A percentile compares a stretch with the other conserved stretches of the same genome.
Evolutionary conservation across 2,113 vertebrate genomes (phyloP).

Genomic region (Poeciliopsis retropinna): DNA sequence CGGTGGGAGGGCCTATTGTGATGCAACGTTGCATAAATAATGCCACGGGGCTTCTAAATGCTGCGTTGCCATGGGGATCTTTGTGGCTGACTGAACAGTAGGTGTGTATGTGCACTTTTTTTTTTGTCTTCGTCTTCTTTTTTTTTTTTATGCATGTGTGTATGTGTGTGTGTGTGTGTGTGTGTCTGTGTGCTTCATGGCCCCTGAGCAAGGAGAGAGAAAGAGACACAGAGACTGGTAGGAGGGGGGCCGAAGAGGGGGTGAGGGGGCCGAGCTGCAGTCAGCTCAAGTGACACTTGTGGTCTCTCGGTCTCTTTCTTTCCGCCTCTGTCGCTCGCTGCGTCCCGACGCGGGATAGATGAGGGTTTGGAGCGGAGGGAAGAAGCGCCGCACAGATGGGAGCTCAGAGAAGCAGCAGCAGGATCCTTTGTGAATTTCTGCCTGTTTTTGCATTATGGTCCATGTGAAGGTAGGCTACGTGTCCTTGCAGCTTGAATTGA

Average conservation of each 20-base stretch:
- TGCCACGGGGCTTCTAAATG: slow-evolving; percentile 87
- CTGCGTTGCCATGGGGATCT: slow-evolving; percentile 93
- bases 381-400: slow-evolving; percentile 27
- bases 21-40: slow-evolving; percentile 92
- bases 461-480: slow-evolving; percentile 80
- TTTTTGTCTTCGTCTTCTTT: too few species aligned
- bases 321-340: slow-evolving; percentile 28
- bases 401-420: slow-evolving; percentile 33
- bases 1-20: slow-evolving; percentile 89
- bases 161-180: slow-evolving; percentile 65
- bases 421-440: slow-evolving; percentile 33
- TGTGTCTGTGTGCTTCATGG: slow-evolving; percentile 70
- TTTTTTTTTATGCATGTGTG: slow-evolving; percentile 62
- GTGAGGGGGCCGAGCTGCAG: slow-evolving; percentile 37
- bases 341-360: slow-evolving; percentile 59
- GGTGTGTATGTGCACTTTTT: slow-evolving; percentile 54
- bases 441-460: slow-evolving; percentile 71
- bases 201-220: slow-evolving; percentile 73
- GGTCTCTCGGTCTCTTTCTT: slow-evolving; percentile 52
- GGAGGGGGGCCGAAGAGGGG: slow-evolving; percentile 11
- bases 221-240: slow-evolving; percentile 33
- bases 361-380: slow-evolving; percentile 42
- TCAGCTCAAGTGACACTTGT: slow-evolving; percentile 76
- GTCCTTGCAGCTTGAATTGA: neutral
- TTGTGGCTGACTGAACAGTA: slow-evolving; percentile 90